A percentile compares a stretch with the other conserved stretches of the same genome.
Evolutionary conservation across 2,113 vertebrate genomes (phyloP).

Genomic region (Odontesthes bonariensis): DNA sequence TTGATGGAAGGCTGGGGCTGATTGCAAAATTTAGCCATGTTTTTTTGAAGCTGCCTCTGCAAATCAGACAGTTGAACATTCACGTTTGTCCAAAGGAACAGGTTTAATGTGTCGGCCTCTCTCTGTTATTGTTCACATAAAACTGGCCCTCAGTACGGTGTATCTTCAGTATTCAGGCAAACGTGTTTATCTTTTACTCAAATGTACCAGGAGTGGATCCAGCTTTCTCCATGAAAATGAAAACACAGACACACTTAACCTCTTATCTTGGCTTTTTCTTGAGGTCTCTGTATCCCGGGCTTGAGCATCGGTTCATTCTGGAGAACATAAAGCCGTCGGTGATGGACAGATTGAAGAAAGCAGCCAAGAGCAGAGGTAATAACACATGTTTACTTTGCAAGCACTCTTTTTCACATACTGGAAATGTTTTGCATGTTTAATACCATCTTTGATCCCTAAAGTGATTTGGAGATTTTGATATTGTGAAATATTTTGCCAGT

Average conservation of each 20-base stretch:
- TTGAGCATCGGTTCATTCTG: slow-evolving; percentile 91
- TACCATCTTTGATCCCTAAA: neutral
- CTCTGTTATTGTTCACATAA: no score
- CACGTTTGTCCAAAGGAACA: no score
- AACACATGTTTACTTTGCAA: slow-evolving; percentile 6
- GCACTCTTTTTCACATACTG: neutral
- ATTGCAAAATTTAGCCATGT: neutral
- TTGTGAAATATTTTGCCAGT: neutral
- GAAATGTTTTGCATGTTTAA: neutral
- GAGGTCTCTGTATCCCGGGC: slow-evolving; percentile 93
- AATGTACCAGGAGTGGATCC: neutral
- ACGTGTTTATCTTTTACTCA: neutral
- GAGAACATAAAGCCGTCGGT: slow-evolving; percentile 90
- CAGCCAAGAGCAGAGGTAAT: slow-evolving; percentile 94
- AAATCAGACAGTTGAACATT: no score
- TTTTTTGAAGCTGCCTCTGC: no score
- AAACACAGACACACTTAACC: neutral
- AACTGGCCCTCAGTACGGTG: neutral
- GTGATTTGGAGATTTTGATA: neutral
- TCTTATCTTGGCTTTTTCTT: slow-evolving; percentile 13
- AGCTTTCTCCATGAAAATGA: neutral
- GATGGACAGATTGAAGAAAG: slow-evolving; percentile 90
- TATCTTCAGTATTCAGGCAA: neutral
- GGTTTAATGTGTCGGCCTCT: neutral
- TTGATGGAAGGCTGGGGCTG: neutral